Percentiles rank a stretch among this genome's conserved stretches.
Evolutionary conservation across 2,113 vertebrate genomes (phyloP).

Genomic region (Pavo muticus): DNA sequence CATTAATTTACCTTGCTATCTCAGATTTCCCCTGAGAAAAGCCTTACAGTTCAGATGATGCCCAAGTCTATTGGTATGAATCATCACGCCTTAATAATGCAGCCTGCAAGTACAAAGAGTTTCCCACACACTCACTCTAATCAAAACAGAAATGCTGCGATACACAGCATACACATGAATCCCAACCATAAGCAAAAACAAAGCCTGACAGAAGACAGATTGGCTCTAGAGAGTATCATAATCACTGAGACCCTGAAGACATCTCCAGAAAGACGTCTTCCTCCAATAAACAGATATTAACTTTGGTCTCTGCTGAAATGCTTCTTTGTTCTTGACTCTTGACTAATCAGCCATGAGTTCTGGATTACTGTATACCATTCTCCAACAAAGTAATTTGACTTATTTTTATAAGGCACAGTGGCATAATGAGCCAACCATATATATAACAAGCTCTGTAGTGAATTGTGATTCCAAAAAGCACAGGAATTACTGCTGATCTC

Average conservation of each 20-base stretch:
- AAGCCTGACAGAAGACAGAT: background rate
- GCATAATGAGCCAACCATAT: background rate
- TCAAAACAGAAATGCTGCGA: background rate
- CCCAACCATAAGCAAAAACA: slow-evolving; percentile 14
- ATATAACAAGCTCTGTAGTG: background rate
- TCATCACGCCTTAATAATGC: background rate
- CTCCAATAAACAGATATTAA: background rate
- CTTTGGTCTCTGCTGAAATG: background rate
- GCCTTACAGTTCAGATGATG: background rate
- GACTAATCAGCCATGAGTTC: background rate
- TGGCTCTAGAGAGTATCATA: background rate
- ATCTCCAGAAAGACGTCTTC: background rate
- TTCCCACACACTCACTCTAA: background rate
- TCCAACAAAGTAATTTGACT: background rate
- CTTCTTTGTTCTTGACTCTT: background rate
- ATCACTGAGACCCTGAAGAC: background rate
- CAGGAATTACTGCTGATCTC: background rate
- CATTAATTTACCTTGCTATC: slow-evolving; percentile 18
- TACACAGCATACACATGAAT: background rate
- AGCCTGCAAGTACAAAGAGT: background rate
- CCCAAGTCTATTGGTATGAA: background rate
- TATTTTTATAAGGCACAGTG: background rate
- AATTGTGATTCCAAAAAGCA: background rate
- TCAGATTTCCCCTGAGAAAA: slow-evolving; percentile 18
- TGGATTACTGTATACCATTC: background rate